Base-by-base conservation (phyloP, 2,888 invertebrate species). In the Poecilus cupreus region DNA sequence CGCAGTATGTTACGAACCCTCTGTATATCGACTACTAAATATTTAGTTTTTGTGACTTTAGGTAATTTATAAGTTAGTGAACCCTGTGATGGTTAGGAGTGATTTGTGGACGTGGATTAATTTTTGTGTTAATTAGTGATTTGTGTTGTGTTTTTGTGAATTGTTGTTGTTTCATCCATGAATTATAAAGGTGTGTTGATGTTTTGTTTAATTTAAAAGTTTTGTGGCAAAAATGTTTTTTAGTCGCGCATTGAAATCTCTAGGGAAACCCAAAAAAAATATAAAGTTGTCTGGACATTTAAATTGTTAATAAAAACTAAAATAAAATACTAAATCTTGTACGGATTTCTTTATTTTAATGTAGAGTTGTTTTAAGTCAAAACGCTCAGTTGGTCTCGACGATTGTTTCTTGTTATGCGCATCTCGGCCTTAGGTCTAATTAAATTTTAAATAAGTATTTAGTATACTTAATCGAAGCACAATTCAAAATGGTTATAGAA, bases 121-220 rank as follows among this genome's bases (percentile, higher is more conserved):
- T 51, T 46, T 37, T 37, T 68, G 64, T 68, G 64, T 13, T 46
- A 13, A 46, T 43, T 13, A 60, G 60, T 60, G 60, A 13, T 68
- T 68, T 16, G 32, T 68, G 64, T 18, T 68, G 32, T 68, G 64
- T 11, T 68, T 68, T 68, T 37, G 64, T 37, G 64, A 16, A 37
- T 68, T 32, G 32, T 32, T 37, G 6, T 37, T n/a, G 11, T 18
- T 18, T 18, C 18, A 37, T 68, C 64, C 64, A 68, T 68, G 64
- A 37, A 68, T 68, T 18, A 37, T 68, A 37, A 68, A 68, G 64
- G 64, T 68, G 32, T 68, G 64, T 68, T 32, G 3, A 60, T 13
- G 46, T 68, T 68, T 68, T 68, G 5, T 32, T 68, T 10, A 32
- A 16, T 37, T 24, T 13, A 51, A 51, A 57, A 57, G 51, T 51